Percentiles rank a stretch among this genome's conserved stretches.
phyloP scores from a whole-genome alignment of 1,140 invertebrate genomes.

The Drosophila teissieri region DNA sequence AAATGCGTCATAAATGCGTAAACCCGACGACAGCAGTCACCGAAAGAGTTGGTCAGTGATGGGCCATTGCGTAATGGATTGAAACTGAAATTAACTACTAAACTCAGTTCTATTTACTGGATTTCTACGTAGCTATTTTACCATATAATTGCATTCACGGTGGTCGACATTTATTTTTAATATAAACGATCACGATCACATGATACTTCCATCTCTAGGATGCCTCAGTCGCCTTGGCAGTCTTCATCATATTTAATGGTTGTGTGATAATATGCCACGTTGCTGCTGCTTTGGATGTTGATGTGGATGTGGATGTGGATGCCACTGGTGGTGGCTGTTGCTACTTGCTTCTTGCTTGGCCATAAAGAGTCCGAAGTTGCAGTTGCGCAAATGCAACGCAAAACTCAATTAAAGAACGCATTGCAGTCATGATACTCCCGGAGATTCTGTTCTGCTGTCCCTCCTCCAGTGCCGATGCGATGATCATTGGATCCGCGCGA shows the following conservation, averaged over 20 bases:
- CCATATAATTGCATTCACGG: background rate
- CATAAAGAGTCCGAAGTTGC: slow-evolving; percentile 66
- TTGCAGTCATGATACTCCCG: slow-evolving; percentile 71
- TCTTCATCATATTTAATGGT: slow-evolving; percentile 84
- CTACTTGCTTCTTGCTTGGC: slow-evolving; percentile 50
- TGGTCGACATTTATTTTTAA: background rate
- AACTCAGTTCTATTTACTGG: background rate
- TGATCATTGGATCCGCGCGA: slow-evolving; percentile 30
- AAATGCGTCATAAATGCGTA: slow-evolving; percentile 84
- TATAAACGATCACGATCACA: background rate
- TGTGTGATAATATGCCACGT: slow-evolving; percentile 83
- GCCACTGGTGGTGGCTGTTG: slow-evolving; percentile 44
- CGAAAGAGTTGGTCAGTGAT: slow-evolving; percentile 5
- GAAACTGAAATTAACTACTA: background rate
- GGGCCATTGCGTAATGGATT: slow-evolving; percentile 6
- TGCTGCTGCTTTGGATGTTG: slow-evolving; percentile 30
- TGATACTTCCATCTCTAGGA: slow-evolving; percentile 39
- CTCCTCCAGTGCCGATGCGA: background rate
- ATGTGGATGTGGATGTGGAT: slow-evolving; percentile 18
- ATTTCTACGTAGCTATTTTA: too few relatives aligned
- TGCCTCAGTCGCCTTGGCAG: slow-evolving; percentile 60
- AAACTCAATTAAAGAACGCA: slow-evolving; percentile 83
- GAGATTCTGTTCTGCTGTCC: slow-evolving; percentile 5
- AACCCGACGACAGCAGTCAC: slow-evolving; percentile 68
- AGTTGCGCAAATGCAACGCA: slow-evolving; percentile 71